Conservation (phyloP, 2,797 vertebrate genomes). For the Chromobotia macracanthus region DNA sequence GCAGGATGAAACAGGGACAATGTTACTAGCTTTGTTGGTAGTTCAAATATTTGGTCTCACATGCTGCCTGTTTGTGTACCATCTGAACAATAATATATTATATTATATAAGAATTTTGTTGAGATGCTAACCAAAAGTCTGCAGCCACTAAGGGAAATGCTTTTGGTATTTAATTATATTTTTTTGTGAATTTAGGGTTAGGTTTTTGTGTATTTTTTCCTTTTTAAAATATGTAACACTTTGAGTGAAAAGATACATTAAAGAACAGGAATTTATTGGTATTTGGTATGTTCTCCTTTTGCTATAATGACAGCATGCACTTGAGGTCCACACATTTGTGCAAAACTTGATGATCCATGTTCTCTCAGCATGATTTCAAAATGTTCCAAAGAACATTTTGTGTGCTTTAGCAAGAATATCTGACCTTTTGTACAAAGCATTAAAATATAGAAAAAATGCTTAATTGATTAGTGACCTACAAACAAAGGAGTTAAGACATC, state of each 20-base stretch:
- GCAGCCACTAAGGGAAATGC: too few relatives aligned
- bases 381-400: background rate
- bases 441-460: background rate
- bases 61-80: background rate
- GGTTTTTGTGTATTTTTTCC: too few relatives aligned
- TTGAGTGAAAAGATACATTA: too few relatives aligned
- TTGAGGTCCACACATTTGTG: background rate
- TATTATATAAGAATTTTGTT: background rate
- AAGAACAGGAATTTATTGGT: too few relatives aligned
- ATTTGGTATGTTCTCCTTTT: background rate
- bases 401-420: too few relatives aligned
- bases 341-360: slow-evolving; percentile 1
- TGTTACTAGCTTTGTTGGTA: slow-evolving; percentile 11
- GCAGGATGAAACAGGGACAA: slow-evolving; percentile 13
- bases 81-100: background rate
- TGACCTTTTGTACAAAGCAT: background rate
- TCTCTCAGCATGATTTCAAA: background rate
- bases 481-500: background rate
- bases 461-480: background rate
- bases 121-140: too few relatives aligned
- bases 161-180: too few relatives aligned
- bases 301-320: background rate
- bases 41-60: slow-evolving; percentile 1
- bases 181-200: too few relatives aligned
- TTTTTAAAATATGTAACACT: too few relatives aligned